Conservation (phyloP, 2,888 invertebrate species). For the Chloroclystis v-ata region DNA sequence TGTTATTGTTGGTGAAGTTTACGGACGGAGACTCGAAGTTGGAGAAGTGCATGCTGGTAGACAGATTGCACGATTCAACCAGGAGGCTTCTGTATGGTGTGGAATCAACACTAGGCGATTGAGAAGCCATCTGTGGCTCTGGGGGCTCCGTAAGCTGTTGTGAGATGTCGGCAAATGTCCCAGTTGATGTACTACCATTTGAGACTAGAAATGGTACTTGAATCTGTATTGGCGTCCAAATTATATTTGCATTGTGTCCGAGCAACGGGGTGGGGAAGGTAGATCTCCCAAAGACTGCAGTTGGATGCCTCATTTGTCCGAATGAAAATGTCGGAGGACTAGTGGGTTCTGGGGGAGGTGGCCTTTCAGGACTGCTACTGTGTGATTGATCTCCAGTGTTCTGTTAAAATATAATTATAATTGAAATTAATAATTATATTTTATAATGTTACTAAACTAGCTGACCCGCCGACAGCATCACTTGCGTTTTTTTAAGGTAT, state of each 20-base stretch:
- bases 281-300: constrained; percentile 36
- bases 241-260: constrained; percentile 24
- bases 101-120: too few species aligned
- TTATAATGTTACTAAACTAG: too few species aligned
- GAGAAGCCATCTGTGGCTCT: too few species aligned
- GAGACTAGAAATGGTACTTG: constrained; percentile 25
- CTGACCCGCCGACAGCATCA: too few species aligned
- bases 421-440: too few species aligned
- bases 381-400: too few species aligned
- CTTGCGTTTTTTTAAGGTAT: too few species aligned
- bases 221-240: constrained; percentile 35
- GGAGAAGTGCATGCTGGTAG: background rate
- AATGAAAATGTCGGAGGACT: background rate
- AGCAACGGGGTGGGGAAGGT: constrained; percentile 35
- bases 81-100: background rate
- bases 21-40: background rate
- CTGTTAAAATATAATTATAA: too few species aligned
- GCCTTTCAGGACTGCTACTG: background rate
- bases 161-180: too few species aligned
- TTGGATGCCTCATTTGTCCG: background rate
- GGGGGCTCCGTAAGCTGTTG: too few species aligned
- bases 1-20: background rate
- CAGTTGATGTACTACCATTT: background rate
- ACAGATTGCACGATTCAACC: background rate
- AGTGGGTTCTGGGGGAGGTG: background rate